Conservation (phyloP, 1,140 invertebrate species). For the Nasonia giraulti region DNA sequence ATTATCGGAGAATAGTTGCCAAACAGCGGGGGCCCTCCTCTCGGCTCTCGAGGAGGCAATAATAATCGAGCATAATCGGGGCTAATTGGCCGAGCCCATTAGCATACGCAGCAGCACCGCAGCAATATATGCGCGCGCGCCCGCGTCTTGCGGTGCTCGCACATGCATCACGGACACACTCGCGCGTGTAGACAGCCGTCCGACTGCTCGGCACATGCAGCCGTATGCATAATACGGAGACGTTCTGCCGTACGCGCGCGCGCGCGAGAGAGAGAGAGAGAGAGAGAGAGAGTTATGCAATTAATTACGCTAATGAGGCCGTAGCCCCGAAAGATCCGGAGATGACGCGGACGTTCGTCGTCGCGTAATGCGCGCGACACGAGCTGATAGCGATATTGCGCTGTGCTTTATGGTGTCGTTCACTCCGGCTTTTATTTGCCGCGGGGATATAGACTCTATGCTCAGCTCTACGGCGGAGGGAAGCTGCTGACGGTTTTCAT, state of each 20-base stretch:
- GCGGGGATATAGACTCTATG: background rate
- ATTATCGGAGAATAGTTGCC: too few species aligned
- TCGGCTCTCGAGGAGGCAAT: background rate
- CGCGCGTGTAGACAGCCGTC: background rate
- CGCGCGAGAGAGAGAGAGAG: too few species aligned
- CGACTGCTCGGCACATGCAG: background rate
- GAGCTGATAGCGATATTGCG: too few species aligned
- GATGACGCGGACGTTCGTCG: background rate
- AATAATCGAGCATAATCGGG: constrained; percentile 1
- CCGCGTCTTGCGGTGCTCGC: background rate
- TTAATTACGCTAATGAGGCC: constrained; percentile 35
- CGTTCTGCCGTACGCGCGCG: background rate
- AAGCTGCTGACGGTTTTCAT: constrained; percentile 36
- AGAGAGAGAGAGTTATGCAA: background rate
- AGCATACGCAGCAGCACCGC: background rate
- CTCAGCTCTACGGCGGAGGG: background rate
- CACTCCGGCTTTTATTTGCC: background rate
- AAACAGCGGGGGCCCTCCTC: too few species aligned
- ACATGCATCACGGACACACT: background rate
- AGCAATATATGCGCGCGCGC: background rate
- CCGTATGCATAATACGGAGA: background rate
- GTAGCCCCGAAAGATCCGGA: background rate
- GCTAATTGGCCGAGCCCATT: constrained; percentile 8
- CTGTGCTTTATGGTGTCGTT: background rate
- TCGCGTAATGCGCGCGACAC: too few species aligned